A percentile compares a stretch with the other conserved stretches of the same genome.
Conservation (phyloP, 1,140 invertebrate species). For the Lordiphosa stackelbergi region DNA sequence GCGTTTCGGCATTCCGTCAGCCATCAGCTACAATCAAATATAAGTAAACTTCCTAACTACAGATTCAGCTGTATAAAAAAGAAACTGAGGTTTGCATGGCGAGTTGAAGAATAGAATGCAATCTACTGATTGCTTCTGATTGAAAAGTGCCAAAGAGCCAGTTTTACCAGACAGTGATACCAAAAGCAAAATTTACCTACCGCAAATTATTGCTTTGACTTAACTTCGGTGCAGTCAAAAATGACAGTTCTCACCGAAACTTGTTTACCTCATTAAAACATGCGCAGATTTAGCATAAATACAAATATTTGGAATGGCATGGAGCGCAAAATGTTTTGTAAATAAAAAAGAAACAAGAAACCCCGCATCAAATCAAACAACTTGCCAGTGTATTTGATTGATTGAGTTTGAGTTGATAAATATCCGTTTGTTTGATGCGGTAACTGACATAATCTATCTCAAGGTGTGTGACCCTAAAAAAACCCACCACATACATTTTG, state of each 20-base stretch:
- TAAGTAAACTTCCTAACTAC: too few species aligned
- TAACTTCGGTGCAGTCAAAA: not conserved
- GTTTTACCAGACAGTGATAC: too few species aligned
- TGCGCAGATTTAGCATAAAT: constrained; percentile 10
- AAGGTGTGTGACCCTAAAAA: constrained; percentile 5
- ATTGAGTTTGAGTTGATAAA: constrained; percentile 20
- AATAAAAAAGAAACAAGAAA: constrained; percentile 1
- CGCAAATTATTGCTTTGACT: not conserved
- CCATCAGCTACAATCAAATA: too few species aligned
- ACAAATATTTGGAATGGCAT: constrained; percentile 12
- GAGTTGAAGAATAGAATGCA: too few species aligned
- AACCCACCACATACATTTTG: constrained; percentile 14
- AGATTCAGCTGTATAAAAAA: too few species aligned
- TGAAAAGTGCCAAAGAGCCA: too few species aligned
- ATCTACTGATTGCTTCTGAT: too few species aligned
- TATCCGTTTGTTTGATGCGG: constrained; percentile 12
- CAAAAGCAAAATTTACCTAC: too few species aligned
- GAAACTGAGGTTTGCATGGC: too few species aligned
- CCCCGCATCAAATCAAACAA: constrained; percentile 31
- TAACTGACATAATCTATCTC: constrained; percentile 16
- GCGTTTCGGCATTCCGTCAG: too few species aligned
- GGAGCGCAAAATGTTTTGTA: constrained; percentile 20
- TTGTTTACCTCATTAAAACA: not conserved
- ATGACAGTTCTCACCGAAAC: constrained; percentile 9
- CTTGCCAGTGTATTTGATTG: constrained; percentile 34